Percentiles rank a stretch among this genome's conserved stretches.
Evolutionary conservation across 2,797 vertebrate genomes (phyloP).

Genomic region (Cuniculus paca): DNA sequence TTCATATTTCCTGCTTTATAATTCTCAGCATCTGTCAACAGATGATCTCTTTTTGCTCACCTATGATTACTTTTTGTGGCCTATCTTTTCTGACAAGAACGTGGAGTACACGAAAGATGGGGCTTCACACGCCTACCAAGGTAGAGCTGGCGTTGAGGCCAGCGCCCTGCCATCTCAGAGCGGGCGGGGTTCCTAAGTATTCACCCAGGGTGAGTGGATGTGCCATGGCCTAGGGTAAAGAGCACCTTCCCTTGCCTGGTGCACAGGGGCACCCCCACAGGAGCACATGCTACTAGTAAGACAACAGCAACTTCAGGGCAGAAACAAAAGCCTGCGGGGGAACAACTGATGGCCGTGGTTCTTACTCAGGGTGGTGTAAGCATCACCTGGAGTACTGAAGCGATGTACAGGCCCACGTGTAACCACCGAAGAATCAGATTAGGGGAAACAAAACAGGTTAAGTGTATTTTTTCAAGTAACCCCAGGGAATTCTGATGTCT

Average conservation of each 20-base stretch:
- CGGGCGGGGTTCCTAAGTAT: neutral
- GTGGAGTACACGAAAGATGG: neutral
- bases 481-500: conserved; percentile 36
- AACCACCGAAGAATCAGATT: neutral
- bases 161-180: neutral
- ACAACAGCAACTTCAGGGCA: conserved; percentile 22
- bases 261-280: neutral
- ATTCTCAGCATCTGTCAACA: neutral
- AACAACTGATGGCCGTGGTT: neutral
- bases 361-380: neutral
- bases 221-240: neutral
- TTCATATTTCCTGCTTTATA: neutral
- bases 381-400: neutral
- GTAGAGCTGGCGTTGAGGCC: neutral
- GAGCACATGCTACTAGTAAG: neutral
- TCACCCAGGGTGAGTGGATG: neutral
- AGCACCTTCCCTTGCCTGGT: neutral
- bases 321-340: conserved; percentile 1
- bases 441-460: neutral
- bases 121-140: neutral
- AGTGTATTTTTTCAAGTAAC: conserved; percentile 11
- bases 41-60: neutral
- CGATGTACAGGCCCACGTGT: neutral
- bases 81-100: neutral
- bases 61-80: neutral